These are phyloP conservation scores for Pseudolycoriella hygida DNA, from an alignment of 2,888 invertebrate genomes.

Conservation along the genomic window DNA sequence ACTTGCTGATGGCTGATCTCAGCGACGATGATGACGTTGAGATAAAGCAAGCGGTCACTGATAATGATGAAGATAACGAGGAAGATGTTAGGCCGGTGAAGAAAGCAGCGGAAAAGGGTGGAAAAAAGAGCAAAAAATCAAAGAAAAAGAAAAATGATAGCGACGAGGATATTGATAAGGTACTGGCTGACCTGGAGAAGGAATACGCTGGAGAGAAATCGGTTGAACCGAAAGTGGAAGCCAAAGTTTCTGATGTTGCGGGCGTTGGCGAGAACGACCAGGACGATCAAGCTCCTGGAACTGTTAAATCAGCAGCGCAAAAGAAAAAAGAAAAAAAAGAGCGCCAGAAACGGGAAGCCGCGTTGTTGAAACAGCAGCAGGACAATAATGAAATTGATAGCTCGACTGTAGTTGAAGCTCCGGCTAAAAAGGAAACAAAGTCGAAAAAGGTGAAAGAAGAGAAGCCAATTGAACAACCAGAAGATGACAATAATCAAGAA, in stretches of 20 bases:
- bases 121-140: slow-evolving; percentile 26
- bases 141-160: slow-evolving; percentile 58
- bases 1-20: slow-evolving; percentile 47
- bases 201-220: slow-evolving; percentile 54
- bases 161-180: slow-evolving; percentile 65
- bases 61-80: slow-evolving; percentile 24
- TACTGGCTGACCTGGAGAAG: slow-evolving; percentile 63
- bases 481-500: slow-evolving; percentile 27
- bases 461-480: slow-evolving; percentile 55
- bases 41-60: slow-evolving; percentile 13
- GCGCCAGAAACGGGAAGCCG: slow-evolving; percentile 53
- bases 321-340: slow-evolving; percentile 84
- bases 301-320: slow-evolving; percentile 66
- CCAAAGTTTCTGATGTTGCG: slow-evolving; percentile 5
- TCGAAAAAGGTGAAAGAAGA: slow-evolving; percentile 50
- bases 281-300: slow-evolving; percentile 36
- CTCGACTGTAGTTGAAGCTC: slow-evolving; percentile 16
- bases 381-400: no score
- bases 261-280: slow-evolving; percentile 29
- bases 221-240: slow-evolving; percentile 13
- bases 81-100: slow-evolving; percentile 13
- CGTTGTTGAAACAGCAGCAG: slow-evolving; percentile 23
- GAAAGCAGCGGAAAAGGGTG: slow-evolving; percentile 23
- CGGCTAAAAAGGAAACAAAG: slow-evolving; percentile 15
- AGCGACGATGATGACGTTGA: slow-evolving; percentile 34